Conservation (phyloP, 2,888 invertebrate species). For the Synergus gifuensis region DNA sequence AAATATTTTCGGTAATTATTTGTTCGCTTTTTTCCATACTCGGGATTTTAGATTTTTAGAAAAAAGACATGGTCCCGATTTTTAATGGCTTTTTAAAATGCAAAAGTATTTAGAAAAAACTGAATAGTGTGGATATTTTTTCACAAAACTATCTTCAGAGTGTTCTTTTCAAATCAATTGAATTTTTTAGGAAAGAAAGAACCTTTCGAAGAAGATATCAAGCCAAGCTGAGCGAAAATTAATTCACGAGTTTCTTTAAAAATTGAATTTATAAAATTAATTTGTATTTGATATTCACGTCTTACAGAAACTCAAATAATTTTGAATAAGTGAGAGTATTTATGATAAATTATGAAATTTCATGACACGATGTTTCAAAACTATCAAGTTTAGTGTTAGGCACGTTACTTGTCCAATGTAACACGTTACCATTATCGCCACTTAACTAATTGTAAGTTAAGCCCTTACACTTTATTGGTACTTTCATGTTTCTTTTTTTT, state of each 20-base stretch:
- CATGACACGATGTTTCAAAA: not conserved
- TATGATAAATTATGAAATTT: not conserved
- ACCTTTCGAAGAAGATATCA: not conserved
- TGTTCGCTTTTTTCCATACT: too few species aligned
- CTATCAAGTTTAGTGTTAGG: not conserved
- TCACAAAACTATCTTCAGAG: not conserved
- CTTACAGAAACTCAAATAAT: not conserved
- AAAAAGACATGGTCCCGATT: too few species aligned
- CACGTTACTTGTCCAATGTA: not conserved
- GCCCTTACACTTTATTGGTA: not conserved
- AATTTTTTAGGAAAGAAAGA: not conserved
- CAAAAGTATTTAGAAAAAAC: not conserved
- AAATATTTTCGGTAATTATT: too few species aligned
- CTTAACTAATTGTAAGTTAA: not conserved
- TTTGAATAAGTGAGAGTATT: not conserved
- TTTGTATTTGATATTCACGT: not conserved
- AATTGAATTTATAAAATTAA: too few species aligned
- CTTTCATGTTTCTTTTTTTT: not conserved
- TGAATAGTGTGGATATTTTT: not conserved
- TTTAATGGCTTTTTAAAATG: not conserved
- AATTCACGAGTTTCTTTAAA: not conserved
- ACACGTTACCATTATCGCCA: not conserved
- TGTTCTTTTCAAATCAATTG: not conserved
- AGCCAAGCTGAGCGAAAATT: not conserved
- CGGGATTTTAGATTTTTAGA: too few species aligned